Conservation (phyloP, 35 echinoderm and acorn worm genomes). For the Holothuria glaberrima region DNA sequence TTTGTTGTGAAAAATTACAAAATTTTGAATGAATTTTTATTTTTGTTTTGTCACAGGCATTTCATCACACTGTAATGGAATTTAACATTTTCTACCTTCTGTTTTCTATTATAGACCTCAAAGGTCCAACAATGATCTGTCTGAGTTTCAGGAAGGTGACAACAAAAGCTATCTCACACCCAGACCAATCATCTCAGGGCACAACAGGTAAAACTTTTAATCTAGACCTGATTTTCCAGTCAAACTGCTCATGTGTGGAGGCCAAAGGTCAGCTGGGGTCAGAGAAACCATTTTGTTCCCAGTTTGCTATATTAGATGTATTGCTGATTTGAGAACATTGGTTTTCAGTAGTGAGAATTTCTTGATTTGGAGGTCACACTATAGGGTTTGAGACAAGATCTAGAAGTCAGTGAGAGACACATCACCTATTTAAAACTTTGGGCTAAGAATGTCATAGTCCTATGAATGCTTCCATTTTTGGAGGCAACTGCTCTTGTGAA, state of each 20-base stretch:
- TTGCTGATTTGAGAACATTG: too few species aligned
- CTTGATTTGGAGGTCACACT: too few species aligned
- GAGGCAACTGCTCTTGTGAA: too few species aligned
- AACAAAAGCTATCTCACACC: slow-evolving; percentile 75
- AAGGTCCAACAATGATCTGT: slow-evolving; percentile 48
- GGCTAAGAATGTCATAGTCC: too few species aligned
- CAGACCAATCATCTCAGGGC: slow-evolving; percentile 93
- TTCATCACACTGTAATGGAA: background rate
- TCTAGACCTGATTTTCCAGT: background rate
- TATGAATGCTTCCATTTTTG: too few species aligned
- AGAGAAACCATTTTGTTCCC: too few species aligned
- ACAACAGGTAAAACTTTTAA: slow-evolving; percentile 75
- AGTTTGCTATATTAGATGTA: too few species aligned
- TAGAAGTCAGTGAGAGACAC: background rate
- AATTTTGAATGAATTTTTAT: background rate
- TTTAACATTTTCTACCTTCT: background rate
- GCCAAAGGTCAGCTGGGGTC: too few species aligned
- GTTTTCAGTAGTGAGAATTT: too few species aligned
- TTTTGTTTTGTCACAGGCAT: background rate
- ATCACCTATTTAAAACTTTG: too few species aligned
- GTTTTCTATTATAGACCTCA: slow-evolving; percentile 54
- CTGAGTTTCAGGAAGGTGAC: slow-evolving; percentile 96
- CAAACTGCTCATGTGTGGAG: too few species aligned
- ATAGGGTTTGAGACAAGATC: background rate
- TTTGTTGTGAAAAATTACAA: background rate